Conservation (phyloP, 1,140 invertebrate genomes). For the Stenopsyche tienmushanensis region DNA sequence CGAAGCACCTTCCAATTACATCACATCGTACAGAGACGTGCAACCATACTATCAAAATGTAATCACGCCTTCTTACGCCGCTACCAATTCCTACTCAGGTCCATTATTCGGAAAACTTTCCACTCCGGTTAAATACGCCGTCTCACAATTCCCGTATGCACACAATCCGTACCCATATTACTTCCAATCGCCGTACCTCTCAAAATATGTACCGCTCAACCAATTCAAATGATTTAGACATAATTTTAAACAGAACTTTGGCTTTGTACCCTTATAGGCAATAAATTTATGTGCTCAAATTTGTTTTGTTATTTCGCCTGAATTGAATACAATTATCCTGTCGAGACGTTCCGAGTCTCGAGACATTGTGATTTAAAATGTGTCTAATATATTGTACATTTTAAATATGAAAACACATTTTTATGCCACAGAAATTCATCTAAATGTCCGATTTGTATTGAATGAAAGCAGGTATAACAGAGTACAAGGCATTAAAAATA, state of each 20-base stretch:
- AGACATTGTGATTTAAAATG: too few species aligned
- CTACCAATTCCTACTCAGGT: conserved; percentile 23
- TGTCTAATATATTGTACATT: too few species aligned
- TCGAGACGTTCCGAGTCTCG: too few species aligned
- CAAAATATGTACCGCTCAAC: conserved; percentile 3
- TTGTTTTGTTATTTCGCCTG: too few species aligned
- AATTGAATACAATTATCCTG: too few species aligned
- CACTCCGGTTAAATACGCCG: conserved; percentile 17
- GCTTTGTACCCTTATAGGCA: too few species aligned
- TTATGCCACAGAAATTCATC: too few species aligned
- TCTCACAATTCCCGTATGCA: conserved; percentile 1
- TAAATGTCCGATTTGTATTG: too few species aligned
- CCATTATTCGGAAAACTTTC: conserved; percentile 18
- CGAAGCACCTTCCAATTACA: not conserved
- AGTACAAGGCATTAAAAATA: too few species aligned
- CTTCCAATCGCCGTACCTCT: not conserved
- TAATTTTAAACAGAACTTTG: conserved; percentile 1
- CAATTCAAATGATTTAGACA: conserved; percentile 9
- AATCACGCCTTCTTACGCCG: conserved; percentile 23
- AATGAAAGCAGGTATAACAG: too few species aligned
- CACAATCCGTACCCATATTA: conserved; percentile 9
- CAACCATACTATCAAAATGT: not conserved
- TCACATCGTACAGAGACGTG: not conserved
- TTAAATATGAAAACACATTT: too few species aligned
- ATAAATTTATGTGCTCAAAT: too few species aligned